Percentiles rank a stretch among this genome's conserved stretches.
Evolutionary conservation across 2,797 vertebrate genomes (phyloP).

Genomic region (Sebastes matsubarae): DNA sequence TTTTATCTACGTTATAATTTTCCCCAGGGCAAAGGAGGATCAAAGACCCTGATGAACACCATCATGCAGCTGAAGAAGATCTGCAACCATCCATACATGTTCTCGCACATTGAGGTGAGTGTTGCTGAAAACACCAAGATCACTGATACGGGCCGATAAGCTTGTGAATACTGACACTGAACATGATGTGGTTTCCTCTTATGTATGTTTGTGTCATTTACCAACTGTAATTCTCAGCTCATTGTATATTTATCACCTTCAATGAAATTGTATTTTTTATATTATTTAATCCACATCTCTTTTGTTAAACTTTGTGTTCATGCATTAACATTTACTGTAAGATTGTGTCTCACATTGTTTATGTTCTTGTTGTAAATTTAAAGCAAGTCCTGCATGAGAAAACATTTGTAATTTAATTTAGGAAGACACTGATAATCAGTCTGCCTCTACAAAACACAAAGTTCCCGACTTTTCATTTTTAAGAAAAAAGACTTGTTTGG

Average conservation of each 20-base stretch:
- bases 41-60: slow-evolving; percentile 98
- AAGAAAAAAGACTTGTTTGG: neutral
- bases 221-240: neutral
- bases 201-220: neutral
- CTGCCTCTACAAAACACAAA: neutral
- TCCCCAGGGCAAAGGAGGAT: slow-evolving; percentile 94
- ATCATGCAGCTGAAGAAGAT: slow-evolving; percentile 99
- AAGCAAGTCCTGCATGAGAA: neutral
- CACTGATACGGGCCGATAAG: neutral
- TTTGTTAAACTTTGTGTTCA: neutral
- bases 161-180: neutral
- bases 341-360: neutral
- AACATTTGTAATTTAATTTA: neutral
- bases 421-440: neutral
- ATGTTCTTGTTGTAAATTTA: neutral
- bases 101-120: slow-evolving; percentile 90
- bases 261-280: neutral
- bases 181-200: neutral
- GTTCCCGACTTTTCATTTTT: neutral
- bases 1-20: neutral
- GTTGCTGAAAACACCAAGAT: neutral
- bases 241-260: neutral
- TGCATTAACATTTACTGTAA: neutral
- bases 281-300: neutral
- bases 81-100: slow-evolving; percentile 98